Evolutionary conservation across 1,140 invertebrate species (phyloP).

Genomic region (Neomicropteryx cornuta): DNA sequence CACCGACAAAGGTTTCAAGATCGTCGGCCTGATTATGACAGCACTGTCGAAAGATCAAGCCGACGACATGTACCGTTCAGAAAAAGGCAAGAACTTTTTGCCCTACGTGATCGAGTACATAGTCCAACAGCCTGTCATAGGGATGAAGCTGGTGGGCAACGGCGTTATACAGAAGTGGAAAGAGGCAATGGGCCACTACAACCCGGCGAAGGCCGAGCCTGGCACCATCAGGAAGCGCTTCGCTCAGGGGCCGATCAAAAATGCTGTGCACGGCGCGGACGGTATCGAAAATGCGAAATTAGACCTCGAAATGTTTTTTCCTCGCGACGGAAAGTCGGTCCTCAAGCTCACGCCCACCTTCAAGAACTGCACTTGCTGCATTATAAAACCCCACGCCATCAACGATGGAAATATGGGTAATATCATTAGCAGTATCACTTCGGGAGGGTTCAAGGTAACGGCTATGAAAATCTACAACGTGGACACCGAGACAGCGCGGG

Average conservation of each 20-base stretch:
- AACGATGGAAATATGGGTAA: conserved; percentile 57
- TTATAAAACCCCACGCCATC: conserved; percentile 86
- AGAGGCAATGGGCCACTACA: conserved; percentile 52
- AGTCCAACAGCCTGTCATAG: conserved; percentile 60
- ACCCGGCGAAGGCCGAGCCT: conserved; percentile 46
- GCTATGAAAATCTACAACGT: conserved; percentile 72
- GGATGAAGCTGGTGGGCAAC: conserved; percentile 62
- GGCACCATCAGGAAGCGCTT: conserved; percentile 55
- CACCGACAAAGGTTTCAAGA: conserved; percentile 46
- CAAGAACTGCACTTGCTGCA: conserved; percentile 70
- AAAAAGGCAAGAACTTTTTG: no score
- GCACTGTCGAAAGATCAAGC: conserved; percentile 41
- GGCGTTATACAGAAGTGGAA: conserved; percentile 54
- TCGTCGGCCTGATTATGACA: conserved; percentile 58
- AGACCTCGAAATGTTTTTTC: conserved; percentile 3
- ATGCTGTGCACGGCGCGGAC: conserved; percentile 53
- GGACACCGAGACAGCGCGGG: conserved; percentile 65
- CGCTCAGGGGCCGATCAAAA: conserved; percentile 59
- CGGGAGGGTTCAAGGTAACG: conserved; percentile 62
- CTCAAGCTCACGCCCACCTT: conserved; percentile 38
- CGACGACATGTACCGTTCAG: no score
- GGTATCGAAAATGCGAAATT: conserved; percentile 38
- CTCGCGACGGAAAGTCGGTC: not conserved
- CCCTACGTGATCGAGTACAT: conserved; percentile 48
- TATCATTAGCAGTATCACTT: conserved; percentile 68